Base-by-base conservation (phyloP, 2,113 vertebrate species). In the Carassius auratus region DNA sequence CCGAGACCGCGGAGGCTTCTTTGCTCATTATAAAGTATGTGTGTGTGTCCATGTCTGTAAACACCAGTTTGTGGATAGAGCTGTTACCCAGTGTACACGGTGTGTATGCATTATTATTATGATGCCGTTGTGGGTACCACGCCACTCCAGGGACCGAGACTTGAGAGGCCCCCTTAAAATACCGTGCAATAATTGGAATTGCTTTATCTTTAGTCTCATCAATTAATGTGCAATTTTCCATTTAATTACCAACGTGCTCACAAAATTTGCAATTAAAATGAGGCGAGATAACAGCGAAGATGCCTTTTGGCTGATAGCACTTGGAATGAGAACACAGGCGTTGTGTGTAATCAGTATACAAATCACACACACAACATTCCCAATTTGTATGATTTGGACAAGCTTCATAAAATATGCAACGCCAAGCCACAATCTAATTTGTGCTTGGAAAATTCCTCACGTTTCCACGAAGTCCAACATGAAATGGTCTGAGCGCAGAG, bases 171-270 rank as follows among this genome's bases (percentile, higher is more conserved):
- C 89, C 86, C 91, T 93, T 83, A 93, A 94, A 95, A 94, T 94
- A 94, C 91, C 89, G 87, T 86, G 92, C 90, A 90, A 91, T 95
- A 94, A 95, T 95, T 95, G 93, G 94, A 93, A 94, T 93, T 90
- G 93, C 94, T 94, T 95, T 95, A 95, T 95, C 94, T 95, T 93
- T 94, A 91, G 92, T 94, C 93, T 94, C 93, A 95, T 95, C 94
- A 95, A 95, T 95, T 95, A 95, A 95, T 95, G 94, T 95, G 94
- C 92, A 94, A 95, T 95, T 95, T 95, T 95, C 93, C 94, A 94
- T 95, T 95, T 94, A 95, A 95, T 95, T 94, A 95, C 93, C 90
- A 93, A 91, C 94, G 93, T 92, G 92, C 93, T 95, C 50, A 4
- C 91, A 92, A 92, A 92, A 95, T 95, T 95, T 94, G 94, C 94